Evolutionary conservation across 2,113 vertebrate genomes (phyloP).

Genomic region (Apodemus sylvaticus): DNA sequence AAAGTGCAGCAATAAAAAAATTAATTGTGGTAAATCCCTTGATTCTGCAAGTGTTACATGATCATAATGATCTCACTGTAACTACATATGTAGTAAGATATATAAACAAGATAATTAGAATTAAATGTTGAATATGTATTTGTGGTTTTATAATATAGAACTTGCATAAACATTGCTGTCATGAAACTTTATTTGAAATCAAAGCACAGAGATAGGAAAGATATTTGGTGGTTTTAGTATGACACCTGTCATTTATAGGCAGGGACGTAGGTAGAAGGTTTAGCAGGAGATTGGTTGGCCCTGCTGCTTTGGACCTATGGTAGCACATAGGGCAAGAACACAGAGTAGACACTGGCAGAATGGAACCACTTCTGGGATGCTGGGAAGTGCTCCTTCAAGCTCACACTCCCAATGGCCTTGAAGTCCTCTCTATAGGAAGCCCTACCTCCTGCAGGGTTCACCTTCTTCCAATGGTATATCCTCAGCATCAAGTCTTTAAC

Average conservation of each 20-base stretch:
- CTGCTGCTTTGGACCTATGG: background rate
- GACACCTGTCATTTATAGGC: background rate
- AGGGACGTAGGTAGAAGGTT: background rate
- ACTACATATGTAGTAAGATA: background rate
- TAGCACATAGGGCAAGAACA: background rate
- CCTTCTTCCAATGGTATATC: background rate
- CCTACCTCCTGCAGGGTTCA: background rate
- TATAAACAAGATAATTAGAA: background rate
- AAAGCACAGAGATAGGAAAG: background rate
- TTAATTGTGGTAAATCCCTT: background rate
- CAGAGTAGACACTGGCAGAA: too few relatives aligned
- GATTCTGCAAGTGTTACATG: background rate
- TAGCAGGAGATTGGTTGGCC: background rate
- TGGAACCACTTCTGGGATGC: background rate
- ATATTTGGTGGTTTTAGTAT: background rate
- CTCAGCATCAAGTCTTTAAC: background rate
- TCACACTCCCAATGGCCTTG: background rate
- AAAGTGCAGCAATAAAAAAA: background rate
- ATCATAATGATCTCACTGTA: background rate
- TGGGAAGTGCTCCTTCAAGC: background rate
- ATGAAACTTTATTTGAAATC: background rate
- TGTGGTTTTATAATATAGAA: background rate
- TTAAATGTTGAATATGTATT: background rate
- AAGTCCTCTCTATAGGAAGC: background rate
- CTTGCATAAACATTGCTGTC: background rate